A percentile compares a stretch with the other conserved stretches of the same genome.
These are phyloP conservation scores for Drosophila hydei DNA, from an alignment of 1,140 invertebrate species.

Conservation along the genomic window DNA sequence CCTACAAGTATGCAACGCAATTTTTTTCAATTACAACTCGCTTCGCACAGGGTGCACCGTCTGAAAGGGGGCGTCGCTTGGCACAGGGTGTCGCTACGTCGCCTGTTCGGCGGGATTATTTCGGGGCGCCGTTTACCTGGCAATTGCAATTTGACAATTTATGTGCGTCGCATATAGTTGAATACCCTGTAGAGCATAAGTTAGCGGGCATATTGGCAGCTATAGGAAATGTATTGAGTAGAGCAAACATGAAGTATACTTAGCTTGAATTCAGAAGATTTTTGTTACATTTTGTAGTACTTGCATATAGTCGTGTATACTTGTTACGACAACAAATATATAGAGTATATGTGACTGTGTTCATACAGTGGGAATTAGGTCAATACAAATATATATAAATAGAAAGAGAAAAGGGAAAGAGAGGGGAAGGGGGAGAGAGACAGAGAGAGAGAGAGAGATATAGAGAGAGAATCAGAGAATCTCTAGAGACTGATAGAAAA, in stretches of 20 bases:
- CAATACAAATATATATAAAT: neutral
- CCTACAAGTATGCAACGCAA: constrained; percentile 56
- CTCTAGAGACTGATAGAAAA: no score
- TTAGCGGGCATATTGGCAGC: no score
- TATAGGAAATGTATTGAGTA: no score
- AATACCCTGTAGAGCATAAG: no score
- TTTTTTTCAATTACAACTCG: constrained; percentile 56
- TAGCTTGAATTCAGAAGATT: no score
- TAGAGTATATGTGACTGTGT: no score
- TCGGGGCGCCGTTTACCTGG: neutral
- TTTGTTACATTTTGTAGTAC: no score
- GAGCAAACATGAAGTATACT: no score
- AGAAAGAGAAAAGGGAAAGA: neutral
- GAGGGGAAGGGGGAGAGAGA: neutral
- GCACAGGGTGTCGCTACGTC: neutral
- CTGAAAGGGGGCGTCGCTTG: neutral
- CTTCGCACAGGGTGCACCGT: neutral
- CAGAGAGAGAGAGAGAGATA: neutral
- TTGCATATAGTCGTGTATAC: no score
- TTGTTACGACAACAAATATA: no score
- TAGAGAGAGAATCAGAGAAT: no score
- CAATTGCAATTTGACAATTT: constrained; percentile 49
- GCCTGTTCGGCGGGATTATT: constrained; percentile 10
- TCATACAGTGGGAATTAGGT: no score
- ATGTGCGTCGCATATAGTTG: constrained; percentile 9